phyloP scores from a whole-genome alignment of 23 tunicate species.

The Aplidium turbinatum region DNA sequence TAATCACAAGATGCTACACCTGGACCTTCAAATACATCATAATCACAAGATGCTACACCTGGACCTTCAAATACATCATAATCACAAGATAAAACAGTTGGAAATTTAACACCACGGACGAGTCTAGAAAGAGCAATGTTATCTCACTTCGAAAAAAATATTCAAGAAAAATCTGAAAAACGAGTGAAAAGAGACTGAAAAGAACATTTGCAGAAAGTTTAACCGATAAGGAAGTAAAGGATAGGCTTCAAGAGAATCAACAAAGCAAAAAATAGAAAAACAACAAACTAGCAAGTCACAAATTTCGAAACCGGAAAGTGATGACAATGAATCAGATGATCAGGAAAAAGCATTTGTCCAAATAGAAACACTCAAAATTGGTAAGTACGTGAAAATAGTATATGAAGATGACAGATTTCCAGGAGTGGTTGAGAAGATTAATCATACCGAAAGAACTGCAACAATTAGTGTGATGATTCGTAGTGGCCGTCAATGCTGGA shows the following conservation, averaged over 20 bases:
- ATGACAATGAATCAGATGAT: constrained; percentile 1
- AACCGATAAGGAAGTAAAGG: constrained; percentile 2
- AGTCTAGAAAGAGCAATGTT: no score
- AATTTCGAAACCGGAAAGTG: constrained; percentile 6
- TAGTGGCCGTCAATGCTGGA: no score
- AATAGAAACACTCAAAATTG: neutral
- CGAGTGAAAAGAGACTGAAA: no score
- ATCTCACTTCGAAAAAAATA: no score
- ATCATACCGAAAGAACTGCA: constrained; percentile 11
- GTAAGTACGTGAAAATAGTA: constrained; percentile 12
- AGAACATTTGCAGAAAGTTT: neutral
- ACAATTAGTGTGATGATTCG: constrained; percentile 9
- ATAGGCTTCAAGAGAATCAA: constrained; percentile 8
- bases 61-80: no score
- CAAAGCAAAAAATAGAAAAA: constrained; percentile 13
- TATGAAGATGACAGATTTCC: constrained; percentile 9
- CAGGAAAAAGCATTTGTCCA: neutral
- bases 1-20: no score
- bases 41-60: no score
- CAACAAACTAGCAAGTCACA: neutral
- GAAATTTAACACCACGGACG: no score
- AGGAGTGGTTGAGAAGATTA: constrained; percentile 24
- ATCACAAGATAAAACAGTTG: no score
- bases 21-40: no score
- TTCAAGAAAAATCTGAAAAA: no score